Evolutionary conservation across 2,113 vertebrate genomes (phyloP).

Genomic region (Osmerus eperlanus): DNA sequence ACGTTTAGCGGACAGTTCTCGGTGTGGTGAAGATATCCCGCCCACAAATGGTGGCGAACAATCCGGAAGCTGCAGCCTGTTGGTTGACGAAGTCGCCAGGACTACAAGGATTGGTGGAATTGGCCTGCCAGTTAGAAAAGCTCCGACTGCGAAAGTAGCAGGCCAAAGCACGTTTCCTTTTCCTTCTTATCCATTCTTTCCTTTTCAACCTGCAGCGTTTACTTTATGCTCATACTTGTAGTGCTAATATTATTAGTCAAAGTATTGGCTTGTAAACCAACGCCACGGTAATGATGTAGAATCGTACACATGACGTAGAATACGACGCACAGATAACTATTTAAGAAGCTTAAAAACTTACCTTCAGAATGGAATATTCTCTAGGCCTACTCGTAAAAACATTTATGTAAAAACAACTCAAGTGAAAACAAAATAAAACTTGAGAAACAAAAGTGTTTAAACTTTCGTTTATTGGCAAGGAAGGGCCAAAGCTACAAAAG

Average conservation of each 20-base stretch:
- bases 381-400: no score
- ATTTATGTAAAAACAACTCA: no score
- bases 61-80: slow-evolving; percentile 23
- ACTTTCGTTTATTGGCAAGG: slow-evolving; percentile 13
- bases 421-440: background rate
- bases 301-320: no score
- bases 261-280: no score
- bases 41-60: slow-evolving; percentile 35
- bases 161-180: background rate
- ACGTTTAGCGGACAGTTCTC: slow-evolving; percentile 52
- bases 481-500: slow-evolving; percentile 10
- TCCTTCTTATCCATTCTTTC: no score
- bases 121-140: slow-evolving; percentile 26
- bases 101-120: slow-evolving; percentile 53
- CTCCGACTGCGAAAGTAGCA: slow-evolving; percentile 35
- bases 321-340: no score
- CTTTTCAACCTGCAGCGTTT: no score
- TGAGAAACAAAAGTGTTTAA: background rate
- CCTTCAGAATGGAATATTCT: no score
- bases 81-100: slow-evolving; percentile 37
- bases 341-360: no score
- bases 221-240: no score
- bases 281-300: no score
- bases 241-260: no score
- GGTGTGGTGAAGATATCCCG: slow-evolving; percentile 35